Base-by-base conservation (phyloP, 1,140 invertebrate genomes). In the Cyphomyrmex costatus region DNA sequence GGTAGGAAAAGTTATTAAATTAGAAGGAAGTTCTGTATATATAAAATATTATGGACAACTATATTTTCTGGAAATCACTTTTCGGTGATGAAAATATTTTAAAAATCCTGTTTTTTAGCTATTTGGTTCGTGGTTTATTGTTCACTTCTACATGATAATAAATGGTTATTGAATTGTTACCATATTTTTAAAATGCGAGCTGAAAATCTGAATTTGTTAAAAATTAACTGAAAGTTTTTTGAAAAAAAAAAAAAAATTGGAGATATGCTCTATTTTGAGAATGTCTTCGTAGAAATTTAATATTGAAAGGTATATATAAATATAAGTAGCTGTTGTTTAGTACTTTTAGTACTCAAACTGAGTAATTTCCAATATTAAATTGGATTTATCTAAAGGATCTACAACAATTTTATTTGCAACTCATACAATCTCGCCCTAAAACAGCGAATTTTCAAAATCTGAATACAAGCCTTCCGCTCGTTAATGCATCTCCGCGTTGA, bases 401-500 rank as follows among this genome's bases (percentile, higher is more conserved):
- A 66, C 5, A 42, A 66, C n/a, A 42, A 66, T 66, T 8, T 24
- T 46, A 24, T 68, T 36, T 66, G 3, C 24, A 51, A 51, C 10
- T 66, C 6, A 65, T 24, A 53, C 3, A 12, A 19, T 49, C n/a
- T 19, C 14, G 8, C 24, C 14, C 24, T 58, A 27, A 2, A 58
- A 8, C 5, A 14, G 19, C 30, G 12, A 42, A 24, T 51, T 65
- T 21, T n/a, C 10, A 42, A 42, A 36, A 42, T 6, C 10, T 5
- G 19, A 58, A 71, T 56, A 8, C 66, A 33, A 21, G 24, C 16
- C 70, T 33, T 73, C 19, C 3, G 36, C 16, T 71, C 36, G 36
- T 82, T 73, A 82, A 82, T 60, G n/a, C 36, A 60, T 14, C 33
- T 49, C 19, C 12, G 14, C 58, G 85, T 85, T 79, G 63, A 89